Percentiles rank a stretch among this genome's conserved stretches.
Conservation (phyloP, 2,888 invertebrate species). For the Sericinus montela region DNA sequence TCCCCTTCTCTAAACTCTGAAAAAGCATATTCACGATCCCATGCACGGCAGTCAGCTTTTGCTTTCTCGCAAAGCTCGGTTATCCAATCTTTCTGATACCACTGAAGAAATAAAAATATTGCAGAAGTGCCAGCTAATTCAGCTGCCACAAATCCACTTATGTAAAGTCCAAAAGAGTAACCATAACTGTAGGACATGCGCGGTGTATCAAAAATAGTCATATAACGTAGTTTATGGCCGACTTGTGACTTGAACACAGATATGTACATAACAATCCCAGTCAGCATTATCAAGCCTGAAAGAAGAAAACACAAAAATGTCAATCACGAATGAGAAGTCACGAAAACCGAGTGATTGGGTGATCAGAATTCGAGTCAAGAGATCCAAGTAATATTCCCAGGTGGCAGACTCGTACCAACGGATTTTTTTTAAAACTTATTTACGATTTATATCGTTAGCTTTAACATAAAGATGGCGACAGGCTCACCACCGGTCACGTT, state of each 20-base stretch:
- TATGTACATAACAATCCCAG: constrained; percentile 95
- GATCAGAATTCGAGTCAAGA: too few relatives aligned
- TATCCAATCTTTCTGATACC: constrained; percentile 84
- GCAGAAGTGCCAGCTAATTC: constrained; percentile 93
- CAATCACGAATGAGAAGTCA: too few relatives aligned
- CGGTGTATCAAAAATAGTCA: constrained; percentile 87
- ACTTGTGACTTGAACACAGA: constrained; percentile 95
- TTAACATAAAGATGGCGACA: too few relatives aligned
- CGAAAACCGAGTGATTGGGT: too few relatives aligned
- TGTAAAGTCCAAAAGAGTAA: constrained; percentile 91
- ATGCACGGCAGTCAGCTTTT: constrained; percentile 67
- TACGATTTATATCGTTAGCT: too few relatives aligned
- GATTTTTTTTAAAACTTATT: too few relatives aligned
- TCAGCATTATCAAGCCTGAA: constrained; percentile 92
- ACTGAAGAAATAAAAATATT: constrained; percentile 91
- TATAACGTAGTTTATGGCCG: constrained; percentile 90
- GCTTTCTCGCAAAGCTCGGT: constrained; percentile 72
- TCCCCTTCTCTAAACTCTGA: constrained; percentile 70
- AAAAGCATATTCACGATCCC: constrained; percentile 75
- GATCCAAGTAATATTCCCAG: too few relatives aligned
- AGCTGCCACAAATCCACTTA: constrained; percentile 90
- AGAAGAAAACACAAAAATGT: constrained; percentile 24
- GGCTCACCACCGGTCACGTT: too few relatives aligned
- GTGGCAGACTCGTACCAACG: too few relatives aligned
- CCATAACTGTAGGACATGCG: constrained; percentile 93